phyloP scores from a whole-genome alignment of 2,113 vertebrate species.

The Serilophus lunatus region DNA sequence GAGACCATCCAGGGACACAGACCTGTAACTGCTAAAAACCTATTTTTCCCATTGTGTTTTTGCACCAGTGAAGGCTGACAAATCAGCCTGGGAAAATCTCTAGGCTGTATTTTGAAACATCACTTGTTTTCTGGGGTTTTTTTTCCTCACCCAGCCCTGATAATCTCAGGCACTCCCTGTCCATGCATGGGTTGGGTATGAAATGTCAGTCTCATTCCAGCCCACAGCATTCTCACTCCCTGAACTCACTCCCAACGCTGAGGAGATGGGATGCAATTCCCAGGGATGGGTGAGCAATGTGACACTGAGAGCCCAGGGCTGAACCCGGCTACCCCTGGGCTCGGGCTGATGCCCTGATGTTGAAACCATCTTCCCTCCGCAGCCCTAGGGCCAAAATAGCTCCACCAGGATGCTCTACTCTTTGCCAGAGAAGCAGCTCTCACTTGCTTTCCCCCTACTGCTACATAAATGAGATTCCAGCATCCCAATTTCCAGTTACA shows the following conservation, averaged over 20 bases:
- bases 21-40: too few species aligned
- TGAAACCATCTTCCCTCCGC: not conserved
- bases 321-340: not conserved
- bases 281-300: accelerated
- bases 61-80: not conserved
- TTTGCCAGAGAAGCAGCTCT: not conserved
- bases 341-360: not conserved
- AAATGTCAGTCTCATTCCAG: not conserved
- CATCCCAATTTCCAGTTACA: constrained; percentile 4
- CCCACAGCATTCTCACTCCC: not conserved
- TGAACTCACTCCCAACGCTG: accelerated
- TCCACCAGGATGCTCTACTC: not conserved
- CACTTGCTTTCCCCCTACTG: not conserved
- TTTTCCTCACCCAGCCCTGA: not conserved
- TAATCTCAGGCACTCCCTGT: not conserved
- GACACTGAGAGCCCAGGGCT: not conserved
- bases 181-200: not conserved
- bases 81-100: constrained; percentile 45
- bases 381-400: not conserved
- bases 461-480: constrained; percentile 4
- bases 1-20: not conserved
- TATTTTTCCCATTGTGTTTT: not conserved
- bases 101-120: not conserved
- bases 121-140: not conserved
- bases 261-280: not conserved